A percentile compares a stretch with the other conserved stretches of the same genome.
These are phyloP conservation scores for Phrynocephalus versicolor DNA, from an alignment of 2,113 vertebrate species.

Conservation along the genomic window DNA sequence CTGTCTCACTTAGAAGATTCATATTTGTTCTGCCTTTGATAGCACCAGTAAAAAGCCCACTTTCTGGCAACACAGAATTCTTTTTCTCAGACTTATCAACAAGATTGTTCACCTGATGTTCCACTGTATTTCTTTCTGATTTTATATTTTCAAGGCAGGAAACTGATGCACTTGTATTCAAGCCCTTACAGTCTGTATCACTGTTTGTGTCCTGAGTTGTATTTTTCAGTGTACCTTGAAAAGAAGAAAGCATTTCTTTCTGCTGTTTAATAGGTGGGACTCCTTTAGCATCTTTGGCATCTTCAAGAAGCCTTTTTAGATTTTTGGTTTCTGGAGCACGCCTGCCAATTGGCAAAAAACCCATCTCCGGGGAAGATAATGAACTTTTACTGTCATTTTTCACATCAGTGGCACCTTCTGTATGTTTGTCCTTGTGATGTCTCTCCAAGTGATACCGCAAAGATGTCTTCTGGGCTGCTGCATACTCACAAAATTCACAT, in stretches of 20 bases:
- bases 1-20: slow-evolving; percentile 32
- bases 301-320: slow-evolving; percentile 67
- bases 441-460: slow-evolving; percentile 93
- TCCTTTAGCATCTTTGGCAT: slow-evolving; percentile 78
- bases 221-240: slow-evolving; percentile 59
- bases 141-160: slow-evolving; percentile 52
- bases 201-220: slow-evolving; percentile 68
- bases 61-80: slow-evolving; percentile 19
- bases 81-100: slow-evolving; percentile 30
- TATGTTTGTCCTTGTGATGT: slow-evolving; percentile 89
- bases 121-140: slow-evolving; percentile 45
- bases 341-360: slow-evolving; percentile 32
- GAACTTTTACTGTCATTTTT: slow-evolving; percentile 65
- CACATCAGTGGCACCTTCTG: slow-evolving; percentile 54
- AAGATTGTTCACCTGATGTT: slow-evolving; percentile 38
- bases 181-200: slow-evolving; percentile 20
- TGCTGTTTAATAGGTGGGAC: slow-evolving; percentile 68
- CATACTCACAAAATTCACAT: slow-evolving; percentile 95
- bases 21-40: slow-evolving; percentile 43
- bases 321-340: slow-evolving; percentile 72
- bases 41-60: slow-evolving; percentile 36
- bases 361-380: slow-evolving; percentile 61
- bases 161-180: slow-evolving; percentile 24
- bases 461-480: slow-evolving; percentile 96
- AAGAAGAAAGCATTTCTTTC: slow-evolving; percentile 71